These are phyloP conservation scores for Drosophila formosana DNA, from an alignment of 2,888 invertebrate species.

Conservation along the genomic window DNA sequence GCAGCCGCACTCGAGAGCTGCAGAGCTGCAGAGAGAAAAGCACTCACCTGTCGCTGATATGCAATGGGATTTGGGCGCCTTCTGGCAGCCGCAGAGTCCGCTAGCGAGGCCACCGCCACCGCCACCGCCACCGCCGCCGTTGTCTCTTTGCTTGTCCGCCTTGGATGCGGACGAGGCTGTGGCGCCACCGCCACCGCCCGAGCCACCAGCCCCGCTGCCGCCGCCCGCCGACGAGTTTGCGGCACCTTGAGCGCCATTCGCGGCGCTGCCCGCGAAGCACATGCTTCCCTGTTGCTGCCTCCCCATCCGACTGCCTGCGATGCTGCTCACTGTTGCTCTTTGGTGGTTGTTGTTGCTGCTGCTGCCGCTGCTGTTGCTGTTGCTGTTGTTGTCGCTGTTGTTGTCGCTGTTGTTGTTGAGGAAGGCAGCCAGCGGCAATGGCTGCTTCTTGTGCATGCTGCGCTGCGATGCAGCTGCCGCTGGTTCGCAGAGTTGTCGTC, in stretches of 20 bases:
- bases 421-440: constrained; percentile 83
- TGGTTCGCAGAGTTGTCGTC: background rate
- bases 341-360: constrained; percentile 12
- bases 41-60: constrained; percentile 85
- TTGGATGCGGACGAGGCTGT: constrained; percentile 43
- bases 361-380: constrained; percentile 24
- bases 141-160: constrained; percentile 80
- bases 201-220: constrained; percentile 9
- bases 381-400: constrained; percentile 24
- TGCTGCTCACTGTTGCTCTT: constrained; percentile 4
- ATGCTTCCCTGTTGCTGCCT: constrained; percentile 27
- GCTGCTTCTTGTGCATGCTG: constrained; percentile 84
- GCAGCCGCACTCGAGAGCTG: too few relatives aligned
- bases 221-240: constrained; percentile 42
- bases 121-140: constrained; percentile 64
- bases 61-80: constrained; percentile 85
- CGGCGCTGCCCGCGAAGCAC: constrained; percentile 40
- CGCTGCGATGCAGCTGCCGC: constrained; percentile 11
- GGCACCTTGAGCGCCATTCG: constrained; percentile 52
- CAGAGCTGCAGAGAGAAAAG: constrained; percentile 1
- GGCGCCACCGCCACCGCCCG: background rate
- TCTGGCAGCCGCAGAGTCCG: constrained; percentile 84
- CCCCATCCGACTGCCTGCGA: constrained; percentile 32
- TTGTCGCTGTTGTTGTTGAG: constrained; percentile 57
- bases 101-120: constrained; percentile 40